Base-by-base conservation (phyloP, 2,113 vertebrate genomes). In the Picathartes gymnocephalus region DNA sequence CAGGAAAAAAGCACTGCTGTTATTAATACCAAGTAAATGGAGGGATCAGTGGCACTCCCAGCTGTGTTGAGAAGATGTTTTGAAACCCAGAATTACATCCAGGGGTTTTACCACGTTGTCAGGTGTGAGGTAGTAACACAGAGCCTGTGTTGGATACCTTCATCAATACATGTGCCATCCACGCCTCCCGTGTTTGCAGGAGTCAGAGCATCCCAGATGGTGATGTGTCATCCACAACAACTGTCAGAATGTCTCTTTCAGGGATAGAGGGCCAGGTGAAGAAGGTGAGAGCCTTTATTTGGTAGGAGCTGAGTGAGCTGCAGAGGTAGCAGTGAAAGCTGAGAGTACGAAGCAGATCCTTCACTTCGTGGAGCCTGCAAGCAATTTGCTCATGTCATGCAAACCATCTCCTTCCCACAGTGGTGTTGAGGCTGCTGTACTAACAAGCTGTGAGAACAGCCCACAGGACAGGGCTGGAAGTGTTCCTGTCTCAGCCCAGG, bases 111-210 rank as follows among this genome's bases (percentile, higher is more conserved):
- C 40, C 1, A 4, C 13, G 0, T 51, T 21, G 25, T 56, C 37
- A 37, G 33, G 44, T 7, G 8, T 1, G 5, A 50, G 53, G 22
- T 5, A 4, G n/a, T 48, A 23, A 37, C 8, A 8, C 16, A 30
- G 60, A 83, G 24, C 30, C 44, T 18, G 20, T 24, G 44, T 35
- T 81, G 64, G 81, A 9, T 42, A 8, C 24, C 48, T 68, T 25
- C 57, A 24, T 23, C 21, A 33, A 20, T 18, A 6, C 14, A 2
- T 3, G 11, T 40, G 45, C 31, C 37, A 24, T 25, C 45, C 28
- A 19, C 30, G 10, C 18, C 5, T 60, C n/a, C 45, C 0, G 0
- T 56, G 42, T 64, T 73, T 73, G 44, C 23, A 30, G 69, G 25
- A 60, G 58, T 42, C 81, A 39, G 28, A 89, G 44, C 48, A 21